Evolutionary conservation across 2,888 invertebrate genomes (phyloP).

Genomic region (Nomada ferruginata): DNA sequence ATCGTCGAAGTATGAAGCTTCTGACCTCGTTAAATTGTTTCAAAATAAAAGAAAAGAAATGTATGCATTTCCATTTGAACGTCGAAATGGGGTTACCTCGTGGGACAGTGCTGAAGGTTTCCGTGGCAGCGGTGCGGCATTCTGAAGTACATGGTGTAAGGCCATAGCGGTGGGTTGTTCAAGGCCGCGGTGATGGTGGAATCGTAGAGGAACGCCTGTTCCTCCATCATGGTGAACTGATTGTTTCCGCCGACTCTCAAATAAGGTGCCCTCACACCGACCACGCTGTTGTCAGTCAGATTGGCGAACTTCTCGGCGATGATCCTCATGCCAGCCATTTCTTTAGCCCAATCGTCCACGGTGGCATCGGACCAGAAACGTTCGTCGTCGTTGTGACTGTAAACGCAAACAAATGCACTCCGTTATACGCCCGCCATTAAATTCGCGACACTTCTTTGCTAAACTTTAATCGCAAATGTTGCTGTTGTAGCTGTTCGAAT

Average conservation of each 20-base stretch:
- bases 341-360: constrained; percentile 96
- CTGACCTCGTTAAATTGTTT: background rate
- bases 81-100: constrained; percentile 85
- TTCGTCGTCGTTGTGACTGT: constrained; percentile 95
- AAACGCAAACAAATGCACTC: constrained; percentile 59
- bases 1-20: background rate
- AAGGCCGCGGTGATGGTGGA: constrained; percentile 97
- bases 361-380: constrained; percentile 97
- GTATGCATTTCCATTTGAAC: background rate
- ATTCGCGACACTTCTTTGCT: no score
- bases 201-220: constrained; percentile 97
- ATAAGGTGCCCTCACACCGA: constrained; percentile 95
- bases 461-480: no score
- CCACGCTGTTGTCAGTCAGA: constrained; percentile 95
- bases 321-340: constrained; percentile 97
- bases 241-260: constrained; percentile 96
- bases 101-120: constrained; percentile 95
- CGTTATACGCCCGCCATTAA: no score
- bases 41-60: background rate
- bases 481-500: no score
- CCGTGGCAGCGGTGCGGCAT: constrained; percentile 98
- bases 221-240: constrained; percentile 99
- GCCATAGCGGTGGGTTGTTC: constrained; percentile 97
- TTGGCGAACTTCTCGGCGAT: constrained; percentile 96
- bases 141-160: constrained; percentile 98